Evolutionary conservation across 2,888 invertebrate species (phyloP).

Genomic region (Miltochrista miniata): DNA sequence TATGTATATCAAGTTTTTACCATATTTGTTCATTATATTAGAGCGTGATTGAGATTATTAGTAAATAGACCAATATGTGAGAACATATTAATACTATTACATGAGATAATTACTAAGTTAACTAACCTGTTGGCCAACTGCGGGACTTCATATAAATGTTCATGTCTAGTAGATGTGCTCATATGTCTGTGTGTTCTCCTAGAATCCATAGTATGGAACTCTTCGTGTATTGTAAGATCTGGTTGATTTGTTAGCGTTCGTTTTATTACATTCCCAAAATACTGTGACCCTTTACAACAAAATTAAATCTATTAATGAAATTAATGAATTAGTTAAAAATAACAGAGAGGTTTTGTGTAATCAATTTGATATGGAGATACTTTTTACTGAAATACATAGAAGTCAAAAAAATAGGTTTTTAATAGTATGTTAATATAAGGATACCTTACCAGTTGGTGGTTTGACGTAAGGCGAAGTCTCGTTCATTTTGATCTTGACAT

Average conservation of each 20-base stretch:
- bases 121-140: conserved; percentile 81
- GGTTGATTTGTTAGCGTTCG: conserved; percentile 91
- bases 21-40: too few species aligned
- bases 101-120: too few species aligned
- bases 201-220: conserved; percentile 91
- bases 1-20: too few species aligned
- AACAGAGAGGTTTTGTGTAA: too few species aligned
- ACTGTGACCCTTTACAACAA: conserved; percentile 80
- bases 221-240: conserved; percentile 89
- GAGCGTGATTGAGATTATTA: too few species aligned
- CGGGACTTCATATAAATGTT: conserved; percentile 95
- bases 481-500: conserved; percentile 71
- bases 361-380: too few species aligned
- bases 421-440: not conserved
- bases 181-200: conserved; percentile 62
- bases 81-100: too few species aligned
- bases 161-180: conserved; percentile 87
- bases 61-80: too few species aligned
- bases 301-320: not conserved
- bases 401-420: too few species aligned
- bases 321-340: too few species aligned
- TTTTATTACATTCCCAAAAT: conserved; percentile 92
- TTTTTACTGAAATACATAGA: too few species aligned
- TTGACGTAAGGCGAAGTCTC: conserved; percentile 74
- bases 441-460: conserved; percentile 66